Evolutionary conservation across 2,113 vertebrate species (phyloP), one percentile per base, ranked within the genome.

Genomic region (Lethenteron camtschaticum): DNA sequence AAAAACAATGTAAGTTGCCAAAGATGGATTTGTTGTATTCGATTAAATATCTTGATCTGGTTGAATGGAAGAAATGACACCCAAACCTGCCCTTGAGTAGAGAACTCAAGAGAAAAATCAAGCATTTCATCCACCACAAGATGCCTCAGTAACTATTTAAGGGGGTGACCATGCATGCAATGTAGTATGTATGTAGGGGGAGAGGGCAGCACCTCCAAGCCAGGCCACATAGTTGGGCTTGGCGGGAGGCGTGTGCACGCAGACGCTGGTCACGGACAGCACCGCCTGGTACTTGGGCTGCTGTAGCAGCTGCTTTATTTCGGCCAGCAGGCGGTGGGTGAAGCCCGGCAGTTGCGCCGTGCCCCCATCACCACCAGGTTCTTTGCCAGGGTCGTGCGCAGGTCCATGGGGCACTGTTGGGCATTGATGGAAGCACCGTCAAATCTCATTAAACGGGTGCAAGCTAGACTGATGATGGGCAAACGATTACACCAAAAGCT

Each of bases 201-300:
- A 41, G 41, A 41, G 41, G 41, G 41, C 41, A 41, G 82, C 74
- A 96, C 94, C 94, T 87, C 94, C 90, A 8, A 99, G 80, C 94
- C 92, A 96, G 57, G 89, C 89, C 60, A 92, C 92, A 9, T 85
- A 92, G 81, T 95, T 99, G 76, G 92, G 83, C 71, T 96, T 99
- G 76, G 89, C 86, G 13, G 90, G 92, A 6, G 89, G 90, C 71
- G 82, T 83, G 77, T 99, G 94, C 71, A 96, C 82, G 8, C 85
- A 81, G 79, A 96, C 86, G 76, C 81, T 88, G 79, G 89, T 95
- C 16, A 85, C 87, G 69, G 87, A 86, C 57, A 99, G 81, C 1
- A 77, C 78, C 55, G 85, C 78, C 75, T 82, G 81, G 77, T 96
- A 99, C 66, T 90, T 94, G 9, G 90, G 89, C 78, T 88, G 92